Percentiles rank a stretch among this genome's conserved stretches.
These are phyloP conservation scores for Cinclus cinclus DNA, from an alignment of 2,113 vertebrate genomes.

Conservation along the genomic window DNA sequence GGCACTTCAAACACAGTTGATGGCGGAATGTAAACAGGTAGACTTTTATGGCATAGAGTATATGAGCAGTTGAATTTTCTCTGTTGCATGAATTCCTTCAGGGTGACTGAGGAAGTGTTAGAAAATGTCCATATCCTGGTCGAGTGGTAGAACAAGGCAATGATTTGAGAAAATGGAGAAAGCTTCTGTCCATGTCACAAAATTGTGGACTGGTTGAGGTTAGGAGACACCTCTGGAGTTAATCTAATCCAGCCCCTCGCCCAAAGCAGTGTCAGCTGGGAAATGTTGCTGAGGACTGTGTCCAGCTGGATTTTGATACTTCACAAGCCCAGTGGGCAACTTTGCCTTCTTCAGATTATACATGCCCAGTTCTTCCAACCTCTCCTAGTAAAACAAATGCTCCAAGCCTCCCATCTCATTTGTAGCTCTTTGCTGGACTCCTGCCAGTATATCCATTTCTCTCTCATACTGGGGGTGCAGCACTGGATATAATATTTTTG, in stretches of 20 bases:
- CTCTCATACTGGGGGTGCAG: not conserved
- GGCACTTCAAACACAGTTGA: slow-evolving; percentile 73
- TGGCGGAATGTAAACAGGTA: slow-evolving; percentile 74
- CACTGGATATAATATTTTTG: not conserved
- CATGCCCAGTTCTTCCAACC: not conserved
- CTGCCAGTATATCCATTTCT: not conserved
- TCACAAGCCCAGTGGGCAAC: accelerated
- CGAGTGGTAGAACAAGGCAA: not conserved
- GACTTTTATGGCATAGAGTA: not conserved
- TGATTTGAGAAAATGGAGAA: not conserved
- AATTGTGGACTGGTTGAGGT: not conserved
- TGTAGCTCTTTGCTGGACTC: not conserved
- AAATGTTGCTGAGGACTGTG: not conserved
- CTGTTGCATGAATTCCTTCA: not conserved
- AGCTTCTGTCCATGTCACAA: not conserved
- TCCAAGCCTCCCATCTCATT: not conserved
- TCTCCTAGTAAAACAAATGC: not conserved
- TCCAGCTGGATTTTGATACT: not conserved
- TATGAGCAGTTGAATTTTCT: not conserved
- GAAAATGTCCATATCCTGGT: not conserved
- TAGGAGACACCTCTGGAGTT: not conserved
- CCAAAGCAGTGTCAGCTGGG: not conserved
- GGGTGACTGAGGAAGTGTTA: not conserved
- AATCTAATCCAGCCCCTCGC: not conserved
- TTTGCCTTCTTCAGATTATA: not conserved